phyloP scores from a whole-genome alignment of 2,888 invertebrate species.

The Phragmatobia fuliginosa region DNA sequence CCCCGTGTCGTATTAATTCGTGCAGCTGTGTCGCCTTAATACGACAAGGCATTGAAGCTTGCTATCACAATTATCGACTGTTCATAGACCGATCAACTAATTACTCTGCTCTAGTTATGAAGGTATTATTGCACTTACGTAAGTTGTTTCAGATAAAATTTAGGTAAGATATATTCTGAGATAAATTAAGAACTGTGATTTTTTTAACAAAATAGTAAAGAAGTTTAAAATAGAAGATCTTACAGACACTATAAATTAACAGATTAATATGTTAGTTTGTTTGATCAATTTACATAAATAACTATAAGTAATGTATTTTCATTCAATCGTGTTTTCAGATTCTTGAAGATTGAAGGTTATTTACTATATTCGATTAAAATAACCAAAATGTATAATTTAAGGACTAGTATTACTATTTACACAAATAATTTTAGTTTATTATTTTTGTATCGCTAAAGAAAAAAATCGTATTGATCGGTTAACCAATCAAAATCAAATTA shows the following conservation, averaged over 20 bases:
- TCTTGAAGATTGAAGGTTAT: too few species aligned
- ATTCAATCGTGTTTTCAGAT: too few species aligned
- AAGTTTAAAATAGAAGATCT: too few species aligned
- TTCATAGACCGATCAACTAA: conserved; percentile 21
- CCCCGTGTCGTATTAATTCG: conserved; percentile 39
- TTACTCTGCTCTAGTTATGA: conserved; percentile 7
- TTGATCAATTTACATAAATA: not conserved
- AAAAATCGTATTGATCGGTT: too few species aligned
- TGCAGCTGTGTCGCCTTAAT: conserved; percentile 36
- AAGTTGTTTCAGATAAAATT: not conserved
- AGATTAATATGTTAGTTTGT: not conserved
- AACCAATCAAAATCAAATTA: not conserved
- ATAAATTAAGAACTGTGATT: not conserved
- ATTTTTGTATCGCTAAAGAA: too few species aligned
- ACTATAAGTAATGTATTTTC: too few species aligned
- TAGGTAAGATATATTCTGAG: not conserved
- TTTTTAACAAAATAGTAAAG: not conserved
- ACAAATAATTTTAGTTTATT: too few species aligned
- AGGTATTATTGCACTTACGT: not conserved
- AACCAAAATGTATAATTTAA: too few species aligned
- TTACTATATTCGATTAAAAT: too few species aligned
- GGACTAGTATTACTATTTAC: too few species aligned
- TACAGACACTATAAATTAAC: not conserved
- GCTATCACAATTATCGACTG: conserved; percentile 33
- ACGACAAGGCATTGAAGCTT: conserved; percentile 32